phyloP scores from a whole-genome alignment of 2,888 invertebrate species.

The Entomobrya proxima region DNA sequence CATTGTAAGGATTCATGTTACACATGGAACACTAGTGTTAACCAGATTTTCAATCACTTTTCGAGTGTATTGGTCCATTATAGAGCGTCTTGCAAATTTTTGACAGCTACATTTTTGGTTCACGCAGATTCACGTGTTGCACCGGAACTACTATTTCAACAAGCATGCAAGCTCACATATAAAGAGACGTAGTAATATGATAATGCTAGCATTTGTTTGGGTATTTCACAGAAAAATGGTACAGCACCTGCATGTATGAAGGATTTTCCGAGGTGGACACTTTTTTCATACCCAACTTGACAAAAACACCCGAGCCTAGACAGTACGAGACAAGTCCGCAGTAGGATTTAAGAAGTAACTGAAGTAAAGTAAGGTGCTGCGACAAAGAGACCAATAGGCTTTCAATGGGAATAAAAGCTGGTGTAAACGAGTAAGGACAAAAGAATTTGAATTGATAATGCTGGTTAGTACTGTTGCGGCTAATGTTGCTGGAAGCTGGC shows the following conservation, averaged over 20 bases:
- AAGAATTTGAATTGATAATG: conserved; percentile 49
- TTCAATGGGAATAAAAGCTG: conserved; percentile 17
- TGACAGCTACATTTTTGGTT: not conserved
- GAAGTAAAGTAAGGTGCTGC: conserved; percentile 36
- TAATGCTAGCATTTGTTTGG: too few relatives aligned
- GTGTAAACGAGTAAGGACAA: conserved; percentile 26
- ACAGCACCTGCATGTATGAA: not conserved
- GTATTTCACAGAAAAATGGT: too few relatives aligned
- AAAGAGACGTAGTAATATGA: too few relatives aligned
- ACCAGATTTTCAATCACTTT: not conserved
- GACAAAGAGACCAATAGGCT: conserved; percentile 23
- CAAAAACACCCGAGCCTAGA: not conserved
- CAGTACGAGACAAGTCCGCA: conserved; percentile 33
- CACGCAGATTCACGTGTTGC: not conserved
- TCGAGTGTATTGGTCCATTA: not conserved
- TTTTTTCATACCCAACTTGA: not conserved
- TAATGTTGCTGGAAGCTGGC: not conserved
- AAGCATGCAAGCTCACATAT: too few relatives aligned
- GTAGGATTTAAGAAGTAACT: conserved; percentile 32
- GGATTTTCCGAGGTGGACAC: not conserved
- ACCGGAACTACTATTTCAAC: too few relatives aligned
- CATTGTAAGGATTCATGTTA: not conserved
- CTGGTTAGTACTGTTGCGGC: not conserved
- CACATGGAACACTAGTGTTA: not conserved
- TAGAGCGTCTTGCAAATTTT: not conserved